Evolutionary conservation across 2,888 invertebrate genomes (phyloP).

Genomic region (Rotaria socialis): DNA sequence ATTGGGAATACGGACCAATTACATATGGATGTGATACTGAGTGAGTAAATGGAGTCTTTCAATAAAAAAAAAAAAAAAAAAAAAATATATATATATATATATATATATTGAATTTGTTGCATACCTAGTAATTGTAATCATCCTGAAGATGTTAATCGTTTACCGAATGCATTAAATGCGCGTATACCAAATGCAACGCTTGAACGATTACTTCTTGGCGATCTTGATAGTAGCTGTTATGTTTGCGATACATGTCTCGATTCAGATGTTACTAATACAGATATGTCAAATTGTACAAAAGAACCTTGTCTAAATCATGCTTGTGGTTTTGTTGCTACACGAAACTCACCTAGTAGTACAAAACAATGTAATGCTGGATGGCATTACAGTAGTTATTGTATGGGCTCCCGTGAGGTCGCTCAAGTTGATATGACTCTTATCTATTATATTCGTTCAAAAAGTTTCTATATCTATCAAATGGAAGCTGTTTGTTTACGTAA

Average conservation of each 20-base stretch:
- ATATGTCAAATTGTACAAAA: not conserved
- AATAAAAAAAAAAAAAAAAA: too few species aligned
- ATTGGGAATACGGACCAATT: not conserved
- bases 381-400: not conserved
- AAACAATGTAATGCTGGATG: not conserved
- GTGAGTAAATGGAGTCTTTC: not conserved
- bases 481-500: not conserved
- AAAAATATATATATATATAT: not conserved
- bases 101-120: not conserved
- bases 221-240: not conserved
- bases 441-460: conserved; percentile 7
- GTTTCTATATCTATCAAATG: not conserved
- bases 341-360: not conserved
- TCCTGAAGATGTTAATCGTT: not conserved
- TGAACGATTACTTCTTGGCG: not conserved
- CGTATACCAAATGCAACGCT: not conserved
- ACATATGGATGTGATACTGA: conserved; percentile 1
- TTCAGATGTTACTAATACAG: not conserved
- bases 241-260: not conserved
- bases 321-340: conserved; percentile 11
- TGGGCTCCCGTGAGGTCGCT: too few species aligned
- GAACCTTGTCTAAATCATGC: not conserved
- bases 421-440: not conserved
- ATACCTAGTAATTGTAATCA: not conserved
- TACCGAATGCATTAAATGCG: not conserved